phyloP scores from a whole-genome alignment of 2,113 vertebrate genomes.

The Ochotona princeps region DNA sequence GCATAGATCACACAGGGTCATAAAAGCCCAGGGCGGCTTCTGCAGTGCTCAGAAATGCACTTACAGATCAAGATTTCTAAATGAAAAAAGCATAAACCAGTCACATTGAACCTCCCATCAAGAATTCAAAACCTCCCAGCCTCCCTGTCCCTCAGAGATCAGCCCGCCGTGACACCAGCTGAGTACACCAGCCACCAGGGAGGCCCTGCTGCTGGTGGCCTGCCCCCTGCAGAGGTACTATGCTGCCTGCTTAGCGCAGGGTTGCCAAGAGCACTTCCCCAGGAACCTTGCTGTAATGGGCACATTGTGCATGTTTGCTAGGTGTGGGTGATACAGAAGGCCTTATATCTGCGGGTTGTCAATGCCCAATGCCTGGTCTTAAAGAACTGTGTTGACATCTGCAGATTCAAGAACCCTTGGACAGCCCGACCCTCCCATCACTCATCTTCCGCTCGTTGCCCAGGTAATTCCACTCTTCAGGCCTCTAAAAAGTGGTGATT shows the following conservation, averaged over 20 bases:
- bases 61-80: not conserved
- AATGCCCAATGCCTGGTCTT: not conserved
- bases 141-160: not conserved
- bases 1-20: constrained; percentile 12
- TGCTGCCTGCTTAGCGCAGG: not conserved
- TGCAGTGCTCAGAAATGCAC: not conserved
- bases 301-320: not conserved
- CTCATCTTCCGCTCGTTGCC: not conserved
- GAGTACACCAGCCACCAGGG: not conserved
- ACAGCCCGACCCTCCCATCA: not conserved
- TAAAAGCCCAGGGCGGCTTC: not conserved
- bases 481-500: too few relatives aligned
- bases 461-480: too few relatives aligned
- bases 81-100: not conserved
- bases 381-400: not conserved
- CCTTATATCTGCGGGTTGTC: not conserved
- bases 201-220: not conserved
- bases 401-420: not conserved
- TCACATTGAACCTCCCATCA: not conserved
- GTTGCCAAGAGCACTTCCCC: not conserved
- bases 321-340: not conserved
- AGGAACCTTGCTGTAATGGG: not conserved
- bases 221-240: not conserved
- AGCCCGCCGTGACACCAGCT: too few relatives aligned
- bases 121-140: not conserved